These are phyloP conservation scores for Antheraea mylitta DNA, from an alignment of 1,140 invertebrate species.

Conservation along the genomic window DNA sequence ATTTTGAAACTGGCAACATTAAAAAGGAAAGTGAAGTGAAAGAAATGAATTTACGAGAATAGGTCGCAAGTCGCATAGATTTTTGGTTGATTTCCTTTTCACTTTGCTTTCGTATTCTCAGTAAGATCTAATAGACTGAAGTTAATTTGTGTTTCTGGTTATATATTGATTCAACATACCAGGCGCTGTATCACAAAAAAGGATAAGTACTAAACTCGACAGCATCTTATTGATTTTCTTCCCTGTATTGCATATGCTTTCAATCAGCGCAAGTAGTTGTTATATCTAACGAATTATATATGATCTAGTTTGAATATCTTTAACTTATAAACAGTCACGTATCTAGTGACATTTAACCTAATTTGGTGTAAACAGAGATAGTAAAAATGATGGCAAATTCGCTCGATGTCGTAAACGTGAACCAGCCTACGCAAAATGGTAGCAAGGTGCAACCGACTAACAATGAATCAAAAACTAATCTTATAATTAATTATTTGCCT, in stretches of 20 bases:
- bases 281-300: slow-evolving; percentile 52
- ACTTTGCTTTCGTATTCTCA: slow-evolving; percentile 74
- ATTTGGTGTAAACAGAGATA: slow-evolving; percentile 52
- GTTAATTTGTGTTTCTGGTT: slow-evolving; percentile 68
- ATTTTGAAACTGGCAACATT: slow-evolving; percentile 51
- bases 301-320: slow-evolving; percentile 50
- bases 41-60: slow-evolving; percentile 78
- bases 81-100: slow-evolving; percentile 78
- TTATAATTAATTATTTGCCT: slow-evolving; percentile 95
- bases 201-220: slow-evolving; percentile 73
- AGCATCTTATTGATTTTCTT: slow-evolving; percentile 79
- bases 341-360: slow-evolving; percentile 51
- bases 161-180: slow-evolving; percentile 66
- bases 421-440: slow-evolving; percentile 80
- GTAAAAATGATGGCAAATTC: slow-evolving; percentile 77
- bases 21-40: slow-evolving; percentile 77
- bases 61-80: slow-evolving; percentile 76
- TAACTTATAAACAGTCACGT: slow-evolving; percentile 35
- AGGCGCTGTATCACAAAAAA: slow-evolving; percentile 54
- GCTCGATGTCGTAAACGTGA: slow-evolving; percentile 74
- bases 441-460: slow-evolving; percentile 80
- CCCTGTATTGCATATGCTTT: slow-evolving; percentile 76
- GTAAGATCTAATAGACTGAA: slow-evolving; percentile 72
- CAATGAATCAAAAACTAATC: slow-evolving; percentile 85
- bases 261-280: slow-evolving; percentile 68